These are phyloP conservation scores for Xiphophorus birchmanni DNA, from an alignment of 2,797 vertebrate genomes.

Conservation along the genomic window DNA sequence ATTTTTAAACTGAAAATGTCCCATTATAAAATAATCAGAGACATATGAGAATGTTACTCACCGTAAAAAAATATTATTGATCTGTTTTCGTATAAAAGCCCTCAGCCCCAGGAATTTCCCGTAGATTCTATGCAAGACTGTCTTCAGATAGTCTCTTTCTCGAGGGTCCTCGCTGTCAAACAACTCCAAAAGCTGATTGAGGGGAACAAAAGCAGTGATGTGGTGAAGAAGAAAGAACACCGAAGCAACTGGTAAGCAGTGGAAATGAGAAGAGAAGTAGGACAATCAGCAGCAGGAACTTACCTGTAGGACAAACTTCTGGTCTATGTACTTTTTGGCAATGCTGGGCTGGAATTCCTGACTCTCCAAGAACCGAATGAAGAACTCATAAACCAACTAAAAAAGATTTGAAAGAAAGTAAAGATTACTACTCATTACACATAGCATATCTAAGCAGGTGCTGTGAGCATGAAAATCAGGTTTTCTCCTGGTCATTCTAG, in stretches of 20 bases:
- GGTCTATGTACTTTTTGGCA: slow-evolving; percentile 99
- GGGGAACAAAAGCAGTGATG: not conserved
- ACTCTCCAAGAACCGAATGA: slow-evolving; percentile 99
- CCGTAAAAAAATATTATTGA: slow-evolving; percentile 99
- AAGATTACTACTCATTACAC: not conserved
- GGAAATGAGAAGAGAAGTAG: not conserved
- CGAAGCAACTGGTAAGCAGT: not conserved
- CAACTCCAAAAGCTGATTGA: slow-evolving; percentile 91
- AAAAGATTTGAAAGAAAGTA: not conserved
- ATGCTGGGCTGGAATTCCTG: slow-evolving; percentile 99
- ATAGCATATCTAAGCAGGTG: not conserved
- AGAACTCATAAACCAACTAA: slow-evolving; percentile 99
- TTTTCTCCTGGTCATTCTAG: not conserved
- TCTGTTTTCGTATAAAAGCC: slow-evolving; percentile 99
- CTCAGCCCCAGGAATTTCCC: slow-evolving; percentile 99
- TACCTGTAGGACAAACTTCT: slow-evolving; percentile 99
- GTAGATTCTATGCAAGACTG: slow-evolving; percentile 99
- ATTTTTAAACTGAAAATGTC: not conserved
- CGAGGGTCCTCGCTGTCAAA: slow-evolving; percentile 99
- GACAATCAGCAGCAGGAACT: slow-evolving; percentile 45
- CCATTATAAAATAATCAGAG: not conserved
- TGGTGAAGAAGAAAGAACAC: not conserved
- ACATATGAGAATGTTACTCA: slow-evolving; percentile 72
- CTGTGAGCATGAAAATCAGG: not conserved
- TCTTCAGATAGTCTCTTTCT: slow-evolving; percentile 99